Percentiles rank a stretch among this genome's conserved stretches.
phyloP scores from a whole-genome alignment of 1,140 invertebrate species.

The Neodiprion pinetum region DNA sequence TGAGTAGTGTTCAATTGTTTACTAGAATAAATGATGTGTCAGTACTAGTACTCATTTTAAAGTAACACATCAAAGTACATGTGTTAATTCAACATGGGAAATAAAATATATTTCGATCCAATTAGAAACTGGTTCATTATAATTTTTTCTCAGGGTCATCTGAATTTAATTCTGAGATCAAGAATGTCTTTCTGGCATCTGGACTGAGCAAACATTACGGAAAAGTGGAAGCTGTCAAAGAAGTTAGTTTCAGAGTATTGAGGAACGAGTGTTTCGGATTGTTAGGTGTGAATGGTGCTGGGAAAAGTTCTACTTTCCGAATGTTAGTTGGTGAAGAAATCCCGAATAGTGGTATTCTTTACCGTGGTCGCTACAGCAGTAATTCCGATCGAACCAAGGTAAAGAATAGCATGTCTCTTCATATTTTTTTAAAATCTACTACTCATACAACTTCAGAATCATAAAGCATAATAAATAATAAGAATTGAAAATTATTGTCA shows the following conservation, averaged over 20 bases:
- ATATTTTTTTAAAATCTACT: too few species aligned
- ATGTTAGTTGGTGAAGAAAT: slow-evolving; percentile 77
- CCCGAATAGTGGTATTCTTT: slow-evolving; percentile 60
- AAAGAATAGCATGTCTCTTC: neutral
- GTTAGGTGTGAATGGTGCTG: slow-evolving; percentile 81
- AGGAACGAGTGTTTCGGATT: slow-evolving; percentile 87
- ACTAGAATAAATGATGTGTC: too few species aligned
- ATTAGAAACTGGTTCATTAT: neutral
- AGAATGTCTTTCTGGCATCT: slow-evolving; percentile 43
- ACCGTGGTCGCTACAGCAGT: slow-evolving; percentile 31
- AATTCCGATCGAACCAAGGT: slow-evolving; percentile 17
- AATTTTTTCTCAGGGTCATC: too few species aligned
- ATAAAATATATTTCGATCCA: neutral
- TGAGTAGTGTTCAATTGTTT: too few species aligned
- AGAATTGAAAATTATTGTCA: too few species aligned
- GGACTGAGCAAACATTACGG: slow-evolving; percentile 47
- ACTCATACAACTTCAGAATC: too few species aligned
- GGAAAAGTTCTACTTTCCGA: slow-evolving; percentile 90
- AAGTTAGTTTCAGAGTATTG: slow-evolving; percentile 74
- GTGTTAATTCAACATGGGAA: neutral
- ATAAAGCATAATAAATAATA: too few species aligned
- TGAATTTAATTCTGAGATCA: neutral
- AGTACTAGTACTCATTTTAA: too few species aligned
- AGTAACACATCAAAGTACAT: too few species aligned
- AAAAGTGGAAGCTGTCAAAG: slow-evolving; percentile 68